phyloP scores from a whole-genome alignment of 2,797 vertebrate species.

The Gymnopithys bicolor region DNA sequence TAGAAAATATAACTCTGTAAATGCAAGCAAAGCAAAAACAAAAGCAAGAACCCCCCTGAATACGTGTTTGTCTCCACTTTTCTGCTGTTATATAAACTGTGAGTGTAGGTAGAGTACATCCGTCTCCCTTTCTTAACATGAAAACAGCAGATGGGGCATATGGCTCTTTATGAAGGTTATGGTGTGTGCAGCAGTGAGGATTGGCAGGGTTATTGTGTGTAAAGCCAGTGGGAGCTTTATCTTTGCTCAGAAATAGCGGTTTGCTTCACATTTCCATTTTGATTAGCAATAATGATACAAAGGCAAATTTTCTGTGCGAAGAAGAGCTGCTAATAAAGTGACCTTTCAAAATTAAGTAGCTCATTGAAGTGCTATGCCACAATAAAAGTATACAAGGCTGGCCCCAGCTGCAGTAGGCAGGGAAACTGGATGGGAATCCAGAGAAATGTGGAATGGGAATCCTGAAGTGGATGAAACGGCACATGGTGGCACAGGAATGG shows the following conservation, averaged over 20 bases:
- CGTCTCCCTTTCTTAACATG: slow-evolving; percentile 46
- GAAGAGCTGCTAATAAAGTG: slow-evolving; percentile 70
- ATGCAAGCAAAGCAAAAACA: neutral
- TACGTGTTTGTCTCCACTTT: neutral
- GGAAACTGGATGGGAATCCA: neutral
- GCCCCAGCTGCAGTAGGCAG: slow-evolving; percentile 39
- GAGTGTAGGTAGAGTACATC: slow-evolving; percentile 24
- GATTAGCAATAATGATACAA: slow-evolving; percentile 67
- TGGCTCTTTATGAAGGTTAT: slow-evolving; percentile 52
- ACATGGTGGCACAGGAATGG: neutral
- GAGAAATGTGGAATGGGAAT: neutral
- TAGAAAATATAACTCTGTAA: neutral
- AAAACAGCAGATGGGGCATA: slow-evolving; percentile 66
- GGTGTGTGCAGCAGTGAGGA: slow-evolving; percentile 26
- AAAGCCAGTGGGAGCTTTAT: slow-evolving; percentile 58
- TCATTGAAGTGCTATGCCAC: slow-evolving; percentile 45
- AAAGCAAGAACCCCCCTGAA: neutral
- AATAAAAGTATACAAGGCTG: slow-evolving; percentile 13
- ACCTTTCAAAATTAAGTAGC: slow-evolving; percentile 66
- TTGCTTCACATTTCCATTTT: slow-evolving; percentile 69
- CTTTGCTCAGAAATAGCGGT: slow-evolving; percentile 35
- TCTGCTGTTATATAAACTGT: neutral
- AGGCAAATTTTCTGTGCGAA: slow-evolving; percentile 55
- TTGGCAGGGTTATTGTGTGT: slow-evolving; percentile 63
- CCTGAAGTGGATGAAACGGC: neutral